These are phyloP conservation scores for Bibio marci DNA, from an alignment of 2,888 invertebrate genomes.

Conservation along the genomic window DNA sequence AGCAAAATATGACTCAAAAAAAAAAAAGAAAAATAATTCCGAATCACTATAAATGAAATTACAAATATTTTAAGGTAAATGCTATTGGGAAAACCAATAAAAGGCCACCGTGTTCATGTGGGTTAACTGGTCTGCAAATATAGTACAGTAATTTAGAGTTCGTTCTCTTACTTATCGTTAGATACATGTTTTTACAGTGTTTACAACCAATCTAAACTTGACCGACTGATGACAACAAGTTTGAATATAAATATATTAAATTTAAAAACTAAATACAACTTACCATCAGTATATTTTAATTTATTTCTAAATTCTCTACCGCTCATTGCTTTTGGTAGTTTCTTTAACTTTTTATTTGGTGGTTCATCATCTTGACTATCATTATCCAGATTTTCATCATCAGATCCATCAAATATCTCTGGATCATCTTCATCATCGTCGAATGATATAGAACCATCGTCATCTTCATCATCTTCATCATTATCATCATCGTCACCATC, in stretches of 20 bases:
- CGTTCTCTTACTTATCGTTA: too few species aligned
- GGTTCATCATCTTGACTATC: conserved; percentile 20
- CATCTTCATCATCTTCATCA: conserved; percentile 16
- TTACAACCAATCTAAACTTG: too few species aligned
- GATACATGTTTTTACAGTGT: too few species aligned
- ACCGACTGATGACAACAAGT: too few species aligned
- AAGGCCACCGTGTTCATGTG: too few species aligned
- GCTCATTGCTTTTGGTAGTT: conserved; percentile 5
- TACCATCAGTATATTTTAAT: conserved; percentile 23
- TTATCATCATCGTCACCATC: conserved; percentile 15
- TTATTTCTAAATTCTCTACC: conserved; percentile 18
- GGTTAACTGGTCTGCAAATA: too few species aligned
- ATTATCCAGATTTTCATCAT: conserved; percentile 8
- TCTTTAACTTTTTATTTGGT: conserved; percentile 21
- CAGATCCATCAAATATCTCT: conserved; percentile 15
- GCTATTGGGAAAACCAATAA: too few species aligned
- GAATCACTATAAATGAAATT: too few species aligned
- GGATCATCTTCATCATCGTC: conserved; percentile 23
- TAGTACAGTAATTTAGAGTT: too few species aligned
- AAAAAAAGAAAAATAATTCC: too few species aligned
- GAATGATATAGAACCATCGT: conserved; percentile 13
- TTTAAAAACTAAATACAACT: conserved; percentile 3
- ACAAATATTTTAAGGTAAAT: too few species aligned
- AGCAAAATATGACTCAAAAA: too few species aligned
- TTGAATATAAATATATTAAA: not conserved